phyloP scores from a whole-genome alignment of 2,888 invertebrate genomes.

The Rhabditophanes sp. region DNA sequence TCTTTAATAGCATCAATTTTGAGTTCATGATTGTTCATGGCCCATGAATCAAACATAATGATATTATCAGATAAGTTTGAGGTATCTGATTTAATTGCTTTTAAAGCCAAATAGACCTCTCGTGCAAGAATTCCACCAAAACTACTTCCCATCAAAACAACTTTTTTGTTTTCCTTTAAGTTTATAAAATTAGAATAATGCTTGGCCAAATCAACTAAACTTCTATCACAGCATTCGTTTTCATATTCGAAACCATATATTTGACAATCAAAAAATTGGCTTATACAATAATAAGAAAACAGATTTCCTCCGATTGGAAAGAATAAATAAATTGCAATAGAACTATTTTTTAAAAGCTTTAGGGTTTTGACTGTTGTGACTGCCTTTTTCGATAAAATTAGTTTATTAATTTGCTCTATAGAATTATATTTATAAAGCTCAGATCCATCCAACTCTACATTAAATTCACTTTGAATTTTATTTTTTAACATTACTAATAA shows the following conservation, averaged over 20 bases:
- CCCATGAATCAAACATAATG: slow-evolving; percentile 30
- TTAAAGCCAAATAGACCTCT: too few species aligned
- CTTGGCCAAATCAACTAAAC: slow-evolving; percentile 20
- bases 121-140: slow-evolving; percentile 33
- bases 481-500: slow-evolving; percentile 19
- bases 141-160: slow-evolving; percentile 26
- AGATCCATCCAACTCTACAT: slow-evolving; percentile 11
- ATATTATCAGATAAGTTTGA: slow-evolving; percentile 11
- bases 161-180: neutral
- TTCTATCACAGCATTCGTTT: slow-evolving; percentile 16
- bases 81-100: too few species aligned
- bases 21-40: slow-evolving; percentile 16
- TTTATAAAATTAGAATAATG: slow-evolving; percentile 26
- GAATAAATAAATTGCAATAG: slow-evolving; percentile 24
- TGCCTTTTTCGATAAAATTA: neutral
- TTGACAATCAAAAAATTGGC: slow-evolving; percentile 20
- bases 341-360: slow-evolving; percentile 3
- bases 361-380: slow-evolving; percentile 16
- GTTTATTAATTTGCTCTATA: neutral
- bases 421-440: slow-evolving; percentile 5
- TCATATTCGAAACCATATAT: slow-evolving; percentile 32
- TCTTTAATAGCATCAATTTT: slow-evolving; percentile 6
- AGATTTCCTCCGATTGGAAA: slow-evolving; percentile 41
- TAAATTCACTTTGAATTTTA: slow-evolving; percentile 14
- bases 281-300: slow-evolving; percentile 32